Evolutionary conservation across 2,888 invertebrate genomes (phyloP).

Genomic region (Tenthredo livida): DNA sequence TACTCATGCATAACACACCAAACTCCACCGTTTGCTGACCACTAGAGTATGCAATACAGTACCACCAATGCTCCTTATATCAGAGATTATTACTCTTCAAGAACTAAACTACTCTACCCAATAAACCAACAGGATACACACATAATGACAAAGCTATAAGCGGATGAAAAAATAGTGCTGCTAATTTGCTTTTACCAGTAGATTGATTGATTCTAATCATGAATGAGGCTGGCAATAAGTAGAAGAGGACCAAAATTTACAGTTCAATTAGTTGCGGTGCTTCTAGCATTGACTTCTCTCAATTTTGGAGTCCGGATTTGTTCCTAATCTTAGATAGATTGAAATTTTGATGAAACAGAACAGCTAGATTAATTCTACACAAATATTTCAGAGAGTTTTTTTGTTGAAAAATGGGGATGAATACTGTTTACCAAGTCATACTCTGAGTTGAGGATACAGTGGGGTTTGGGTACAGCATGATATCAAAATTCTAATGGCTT

Average conservation of each 20-base stretch:
- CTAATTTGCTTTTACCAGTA: not conserved
- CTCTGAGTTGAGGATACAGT: slow-evolving; percentile 41
- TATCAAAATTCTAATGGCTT: slow-evolving; percentile 9
- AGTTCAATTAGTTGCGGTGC: not conserved
- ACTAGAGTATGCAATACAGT: slow-evolving; percentile 78
- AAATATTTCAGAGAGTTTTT: not conserved
- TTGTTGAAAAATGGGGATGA: not conserved
- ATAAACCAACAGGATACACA: slow-evolving; percentile 62
- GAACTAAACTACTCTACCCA: slow-evolving; percentile 54
- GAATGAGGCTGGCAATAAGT: not conserved
- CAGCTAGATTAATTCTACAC: not conserved
- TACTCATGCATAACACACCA: slow-evolving; percentile 79
- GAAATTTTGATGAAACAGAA: not conserved
- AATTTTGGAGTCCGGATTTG: not conserved
- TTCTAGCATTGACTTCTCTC: not conserved
- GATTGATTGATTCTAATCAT: not conserved
- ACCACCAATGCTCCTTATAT: slow-evolving; percentile 76
- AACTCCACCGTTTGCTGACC: slow-evolving; percentile 79
- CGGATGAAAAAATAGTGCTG: slow-evolving; percentile 3
- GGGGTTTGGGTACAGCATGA: slow-evolving; percentile 39
- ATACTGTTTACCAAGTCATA: not conserved
- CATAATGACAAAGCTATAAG: slow-evolving; percentile 43
- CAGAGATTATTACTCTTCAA: slow-evolving; percentile 58
- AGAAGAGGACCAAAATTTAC: not conserved
- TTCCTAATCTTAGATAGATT: not conserved